Conservation (phyloP, 1,140 invertebrate genomes). For the Kradibia gibbosae region DNA sequence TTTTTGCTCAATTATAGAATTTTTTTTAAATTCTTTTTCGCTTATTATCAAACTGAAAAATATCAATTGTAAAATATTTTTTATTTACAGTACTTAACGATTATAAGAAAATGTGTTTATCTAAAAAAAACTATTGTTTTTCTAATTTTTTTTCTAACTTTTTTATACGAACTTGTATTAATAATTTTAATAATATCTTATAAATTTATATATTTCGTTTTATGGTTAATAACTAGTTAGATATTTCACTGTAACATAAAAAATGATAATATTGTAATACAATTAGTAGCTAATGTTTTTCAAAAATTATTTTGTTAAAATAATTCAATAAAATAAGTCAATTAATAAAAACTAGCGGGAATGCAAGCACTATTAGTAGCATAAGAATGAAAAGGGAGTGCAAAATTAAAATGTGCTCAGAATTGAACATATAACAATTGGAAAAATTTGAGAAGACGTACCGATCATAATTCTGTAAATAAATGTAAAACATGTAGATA, state of each 20-base stretch:
- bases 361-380: background rate
- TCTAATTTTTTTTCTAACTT: background rate
- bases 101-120: background rate
- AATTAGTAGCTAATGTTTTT: slow-evolving; percentile 50
- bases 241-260: background rate
- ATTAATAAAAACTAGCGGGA: slow-evolving; percentile 8
- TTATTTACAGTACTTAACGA: background rate
- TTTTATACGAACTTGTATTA: background rate
- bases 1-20: too few relatives aligned
- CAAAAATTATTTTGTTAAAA: slow-evolving; percentile 29
- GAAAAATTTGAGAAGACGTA: background rate
- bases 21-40: too few relatives aligned
- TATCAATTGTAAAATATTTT: too few relatives aligned
- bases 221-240: background rate
- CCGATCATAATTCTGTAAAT: slow-evolving; percentile 37
- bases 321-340: slow-evolving; percentile 40
- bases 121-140: background rate
- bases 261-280: slow-evolving; percentile 17
- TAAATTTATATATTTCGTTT: background rate
- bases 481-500: slow-evolving; percentile 34
- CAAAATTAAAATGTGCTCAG: background rate
- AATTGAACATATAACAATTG: slow-evolving; percentile 21
- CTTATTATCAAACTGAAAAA: too few relatives aligned
- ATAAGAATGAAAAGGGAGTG: background rate
- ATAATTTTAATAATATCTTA: background rate